Conservation (phyloP, 2,888 invertebrate species). For the Eucera pruinosa region DNA sequence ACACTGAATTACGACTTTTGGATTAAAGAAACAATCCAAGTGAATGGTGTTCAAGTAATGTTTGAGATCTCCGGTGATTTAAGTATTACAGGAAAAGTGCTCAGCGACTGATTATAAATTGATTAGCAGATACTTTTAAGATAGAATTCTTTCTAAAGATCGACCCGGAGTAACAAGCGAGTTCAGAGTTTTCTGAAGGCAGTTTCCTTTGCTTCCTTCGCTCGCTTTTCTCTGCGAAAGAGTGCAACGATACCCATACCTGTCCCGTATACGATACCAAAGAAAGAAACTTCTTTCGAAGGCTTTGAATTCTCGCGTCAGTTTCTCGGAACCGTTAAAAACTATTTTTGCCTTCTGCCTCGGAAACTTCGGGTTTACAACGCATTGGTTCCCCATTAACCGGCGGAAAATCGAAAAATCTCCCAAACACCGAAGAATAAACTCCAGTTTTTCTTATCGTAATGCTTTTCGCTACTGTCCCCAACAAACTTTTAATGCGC, state of each 20-base stretch:
- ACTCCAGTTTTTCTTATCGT: not conserved
- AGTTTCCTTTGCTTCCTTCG: not conserved
- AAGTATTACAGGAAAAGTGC: too few species aligned
- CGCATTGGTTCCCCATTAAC: constrained; percentile 1
- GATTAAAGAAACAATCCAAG: too few species aligned
- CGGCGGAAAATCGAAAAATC: not conserved
- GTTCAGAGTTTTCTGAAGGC: not conserved
- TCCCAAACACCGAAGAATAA: not conserved
- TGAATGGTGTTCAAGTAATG: too few species aligned
- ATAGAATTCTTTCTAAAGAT: not conserved
- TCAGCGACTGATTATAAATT: not conserved
- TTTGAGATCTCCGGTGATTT: too few species aligned
- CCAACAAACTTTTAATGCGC: not conserved
- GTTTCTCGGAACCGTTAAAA: not conserved
- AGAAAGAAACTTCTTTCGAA: constrained; percentile 6
- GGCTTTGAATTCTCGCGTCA: constrained; percentile 16
- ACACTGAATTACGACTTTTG: too few species aligned
- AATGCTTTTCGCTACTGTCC: too few species aligned
- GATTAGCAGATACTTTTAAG: not conserved
- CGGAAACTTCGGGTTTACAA: not conserved
- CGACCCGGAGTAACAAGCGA: not conserved
- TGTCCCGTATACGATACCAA: not conserved
- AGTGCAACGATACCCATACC: not conserved
- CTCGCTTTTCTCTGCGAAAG: not conserved
- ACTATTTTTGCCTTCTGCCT: constrained; percentile 10